Evolutionary conservation across 2,797 vertebrate species (phyloP).

Genomic region (Mus minutoides): DNA sequence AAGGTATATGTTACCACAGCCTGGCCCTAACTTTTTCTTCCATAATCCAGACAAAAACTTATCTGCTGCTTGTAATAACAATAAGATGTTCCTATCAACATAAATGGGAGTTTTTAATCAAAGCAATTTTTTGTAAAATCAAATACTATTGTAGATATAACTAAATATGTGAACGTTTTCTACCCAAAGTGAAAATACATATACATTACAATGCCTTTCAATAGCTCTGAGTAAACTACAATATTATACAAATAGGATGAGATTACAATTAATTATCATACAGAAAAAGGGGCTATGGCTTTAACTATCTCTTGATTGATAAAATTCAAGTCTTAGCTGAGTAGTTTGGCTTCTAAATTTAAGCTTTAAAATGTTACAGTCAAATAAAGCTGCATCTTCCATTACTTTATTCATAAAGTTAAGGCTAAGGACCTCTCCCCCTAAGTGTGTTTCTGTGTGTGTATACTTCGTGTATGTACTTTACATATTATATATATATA

Average conservation of each 20-base stretch:
- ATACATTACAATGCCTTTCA: background rate
- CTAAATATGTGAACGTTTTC: conserved; percentile 2
- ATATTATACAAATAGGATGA: background rate
- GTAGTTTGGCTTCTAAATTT: conserved; percentile 26
- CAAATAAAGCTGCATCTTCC: conserved; percentile 56
- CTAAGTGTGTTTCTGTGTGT: background rate
- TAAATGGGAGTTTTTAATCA: conserved; percentile 45
- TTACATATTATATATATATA: conserved; percentile 44
- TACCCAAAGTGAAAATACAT: conserved; percentile 39
- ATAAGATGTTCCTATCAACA: conserved; percentile 51
- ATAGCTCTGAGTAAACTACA: conserved; percentile 2
- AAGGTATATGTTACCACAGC: background rate
- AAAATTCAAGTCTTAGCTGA: conserved; percentile 56
- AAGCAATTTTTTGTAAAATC: conserved; percentile 10
- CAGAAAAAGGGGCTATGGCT: conserved; percentile 15
- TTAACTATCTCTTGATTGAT: conserved; percentile 27
- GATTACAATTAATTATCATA: conserved; percentile 55
- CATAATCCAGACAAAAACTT: conserved; percentile 44
- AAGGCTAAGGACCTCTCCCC: background rate
- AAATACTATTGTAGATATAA: conserved; percentile 20
- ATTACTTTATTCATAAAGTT: conserved; percentile 46
- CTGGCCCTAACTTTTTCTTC: background rate
- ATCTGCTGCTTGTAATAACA: conserved; percentile 41
- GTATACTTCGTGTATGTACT: background rate
- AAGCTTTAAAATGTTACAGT: conserved; percentile 52